These are phyloP conservation scores for rat (Rattus norvegicus) DNA, from an alignment of 2,113 vertebrate genomes.

Conservation along the genomic window GRCr8 NC_086030.1:29085001-29085500, in stretches of 20 bases:
- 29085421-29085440: background rate
- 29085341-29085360: background rate
- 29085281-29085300: background rate
- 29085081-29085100: too few species aligned
- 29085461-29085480: background rate
- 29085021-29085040: too few species aligned
- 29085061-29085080: too few species aligned
- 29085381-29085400: background rate
- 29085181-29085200: background rate
- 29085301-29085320: background rate
- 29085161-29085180: background rate
- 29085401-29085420: background rate
- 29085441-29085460: background rate
- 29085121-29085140: too few species aligned
- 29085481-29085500: background rate
- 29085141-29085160: too few species aligned
- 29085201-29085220: background rate
- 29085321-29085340: background rate
- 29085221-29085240: background rate
- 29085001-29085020: background rate
- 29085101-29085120: too few species aligned
- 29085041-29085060: too few species aligned
- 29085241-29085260: background rate
- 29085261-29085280: accelerated
- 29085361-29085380: background rate